Percentiles rank a stretch among this genome's conserved stretches.
Evolutionary conservation across 2,113 vertebrate species (phyloP).

Genomic region (Odontophorus gujanensis): DNA sequence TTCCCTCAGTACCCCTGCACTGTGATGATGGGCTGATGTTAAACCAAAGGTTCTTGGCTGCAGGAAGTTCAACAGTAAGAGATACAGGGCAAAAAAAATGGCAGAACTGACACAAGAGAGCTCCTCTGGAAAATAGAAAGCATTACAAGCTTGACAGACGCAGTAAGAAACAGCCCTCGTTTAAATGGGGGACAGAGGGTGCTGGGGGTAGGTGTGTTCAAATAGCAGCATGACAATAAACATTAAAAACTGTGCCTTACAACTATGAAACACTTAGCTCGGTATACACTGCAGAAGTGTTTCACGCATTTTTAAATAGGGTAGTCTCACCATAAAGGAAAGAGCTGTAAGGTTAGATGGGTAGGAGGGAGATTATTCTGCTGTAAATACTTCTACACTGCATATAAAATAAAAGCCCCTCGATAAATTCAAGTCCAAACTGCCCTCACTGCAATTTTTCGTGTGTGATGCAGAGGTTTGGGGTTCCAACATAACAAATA

Average conservation of each 20-base stretch:
- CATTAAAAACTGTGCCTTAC: not conserved
- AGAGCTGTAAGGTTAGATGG: not conserved
- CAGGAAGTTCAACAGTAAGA: not conserved
- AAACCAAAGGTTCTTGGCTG: not conserved
- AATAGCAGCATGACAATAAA: not conserved
- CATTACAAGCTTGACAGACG: rapidly evolving
- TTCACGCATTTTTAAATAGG: not conserved
- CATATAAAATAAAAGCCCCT: not conserved
- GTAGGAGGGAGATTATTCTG: not conserved
- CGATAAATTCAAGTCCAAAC: not conserved
- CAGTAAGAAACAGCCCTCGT: not conserved
- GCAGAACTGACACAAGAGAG: not conserved
- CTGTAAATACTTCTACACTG: not conserved
- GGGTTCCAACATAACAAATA: not conserved
- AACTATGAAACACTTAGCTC: rapidly evolving
- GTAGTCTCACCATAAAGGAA: not conserved
- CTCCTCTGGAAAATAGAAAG: not conserved
- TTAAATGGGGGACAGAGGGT: not conserved
- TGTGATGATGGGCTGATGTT: not conserved
- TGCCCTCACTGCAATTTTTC: not conserved
- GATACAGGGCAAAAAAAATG: not conserved
- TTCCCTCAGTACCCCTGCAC: not conserved
- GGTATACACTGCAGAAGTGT: not conserved
- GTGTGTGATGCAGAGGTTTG: not conserved
- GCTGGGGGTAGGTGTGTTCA: not conserved